Percentiles rank a stretch among this genome's conserved stretches.
These are phyloP conservation scores for Cephus runcator DNA, from an alignment of 2,888 invertebrate species.

Conservation along the genomic window DNA sequence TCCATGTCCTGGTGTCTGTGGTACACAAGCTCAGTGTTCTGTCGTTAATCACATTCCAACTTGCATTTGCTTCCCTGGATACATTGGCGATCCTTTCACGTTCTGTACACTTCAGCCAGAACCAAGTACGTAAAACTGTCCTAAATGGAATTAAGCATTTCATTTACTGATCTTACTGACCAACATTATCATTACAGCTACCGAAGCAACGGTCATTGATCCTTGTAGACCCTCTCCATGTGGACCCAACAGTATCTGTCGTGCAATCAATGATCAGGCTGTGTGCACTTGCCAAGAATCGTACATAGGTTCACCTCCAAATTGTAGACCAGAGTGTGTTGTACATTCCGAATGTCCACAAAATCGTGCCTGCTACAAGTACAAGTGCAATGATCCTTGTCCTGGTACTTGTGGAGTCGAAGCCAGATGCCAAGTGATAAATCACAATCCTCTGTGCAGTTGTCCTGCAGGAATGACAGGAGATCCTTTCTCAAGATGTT, in stretches of 20 bases:
- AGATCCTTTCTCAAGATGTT: conserved; percentile 83
- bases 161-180: neutral
- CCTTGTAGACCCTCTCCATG: conserved; percentile 85
- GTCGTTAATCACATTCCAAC: conserved; percentile 89
- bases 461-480: conserved; percentile 80
- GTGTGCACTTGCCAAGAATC: conserved; percentile 82
- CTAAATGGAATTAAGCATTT: neutral
- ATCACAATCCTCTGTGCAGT: conserved; percentile 85
- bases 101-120: conserved; percentile 65
- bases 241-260: conserved; percentile 84
- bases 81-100: conserved; percentile 79
- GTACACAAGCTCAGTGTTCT: conserved; percentile 83
- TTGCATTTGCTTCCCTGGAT: conserved; percentile 80
- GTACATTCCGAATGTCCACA: conserved; percentile 84
- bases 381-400: conserved; percentile 85
- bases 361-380: conserved; percentile 82
- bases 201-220: conserved; percentile 57
- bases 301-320: conserved; percentile 82
- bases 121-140: conserved; percentile 31
- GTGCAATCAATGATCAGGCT: conserved; percentile 75
- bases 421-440: conserved; percentile 82
- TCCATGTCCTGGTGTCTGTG: conserved; percentile 89
- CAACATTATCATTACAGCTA: conserved; percentile 34
- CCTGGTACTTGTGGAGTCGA: conserved; percentile 83
- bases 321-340: conserved; percentile 85